Conservation (phyloP, 2,113 vertebrate genomes). For the Forbesichthys agassizii region DNA sequence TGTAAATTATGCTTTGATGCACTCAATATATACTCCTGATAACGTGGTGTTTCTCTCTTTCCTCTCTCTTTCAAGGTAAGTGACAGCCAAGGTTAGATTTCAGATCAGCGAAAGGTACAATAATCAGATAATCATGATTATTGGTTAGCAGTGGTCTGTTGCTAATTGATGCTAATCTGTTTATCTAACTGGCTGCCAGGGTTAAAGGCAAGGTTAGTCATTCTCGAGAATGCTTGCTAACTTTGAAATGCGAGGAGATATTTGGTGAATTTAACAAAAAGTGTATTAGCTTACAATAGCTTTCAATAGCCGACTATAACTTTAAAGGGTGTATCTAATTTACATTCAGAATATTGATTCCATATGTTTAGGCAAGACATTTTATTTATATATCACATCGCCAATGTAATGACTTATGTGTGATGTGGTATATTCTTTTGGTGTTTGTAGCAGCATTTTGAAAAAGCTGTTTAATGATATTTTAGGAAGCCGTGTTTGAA, state of each 20-base stretch:
- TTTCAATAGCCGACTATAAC: too few species aligned
- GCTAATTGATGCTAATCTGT: constrained; percentile 59
- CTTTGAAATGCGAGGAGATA: too few species aligned
- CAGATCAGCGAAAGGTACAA: constrained; percentile 52
- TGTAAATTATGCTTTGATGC: constrained; percentile 42
- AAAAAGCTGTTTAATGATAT: too few species aligned
- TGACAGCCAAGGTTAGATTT: constrained; percentile 47
- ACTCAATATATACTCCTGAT: constrained; percentile 53
- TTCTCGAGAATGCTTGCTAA: too few species aligned
- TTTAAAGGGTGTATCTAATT: constrained; percentile 59
- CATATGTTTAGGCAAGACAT: constrained; percentile 41
- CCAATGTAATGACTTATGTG: too few species aligned
- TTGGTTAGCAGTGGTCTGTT: constrained; percentile 49
- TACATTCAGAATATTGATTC: constrained; percentile 71
- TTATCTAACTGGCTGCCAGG: constrained; percentile 67
- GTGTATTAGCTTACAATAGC: too few species aligned
- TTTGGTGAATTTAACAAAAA: too few species aligned
- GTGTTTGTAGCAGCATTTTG: too few species aligned
- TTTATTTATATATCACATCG: too few species aligned
- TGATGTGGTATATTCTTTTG: too few species aligned
- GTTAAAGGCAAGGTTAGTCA: constrained; percentile 31
- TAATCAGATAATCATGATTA: neutral
- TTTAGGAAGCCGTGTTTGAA: too few species aligned
- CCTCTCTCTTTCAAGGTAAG: constrained; percentile 66
- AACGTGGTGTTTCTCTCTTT: constrained; percentile 18